Evolutionary conservation across 2,113 vertebrate genomes (phyloP).

Genomic region (Hydropotes inermis): DNA sequence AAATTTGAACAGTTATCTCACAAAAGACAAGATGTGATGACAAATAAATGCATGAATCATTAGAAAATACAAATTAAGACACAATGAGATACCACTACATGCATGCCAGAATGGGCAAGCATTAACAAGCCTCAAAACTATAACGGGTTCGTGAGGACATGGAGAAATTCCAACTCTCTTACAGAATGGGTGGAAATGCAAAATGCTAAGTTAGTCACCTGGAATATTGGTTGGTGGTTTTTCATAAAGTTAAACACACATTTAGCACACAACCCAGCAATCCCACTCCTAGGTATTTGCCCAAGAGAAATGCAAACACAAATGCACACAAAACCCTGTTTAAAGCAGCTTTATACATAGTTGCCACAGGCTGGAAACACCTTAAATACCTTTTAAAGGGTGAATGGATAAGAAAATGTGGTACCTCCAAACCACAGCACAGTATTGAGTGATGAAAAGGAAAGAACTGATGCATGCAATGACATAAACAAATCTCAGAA

Average conservation of each 20-base stretch:
- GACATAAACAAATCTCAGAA: background rate
- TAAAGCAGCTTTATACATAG: background rate
- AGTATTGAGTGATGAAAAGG: background rate
- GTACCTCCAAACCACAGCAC: background rate
- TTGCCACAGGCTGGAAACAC: background rate
- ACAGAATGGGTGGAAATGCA: background rate
- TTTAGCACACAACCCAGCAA: background rate
- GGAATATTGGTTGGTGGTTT: background rate
- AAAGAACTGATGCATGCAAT: background rate
- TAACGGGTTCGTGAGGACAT: background rate
- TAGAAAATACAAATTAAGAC: background rate
- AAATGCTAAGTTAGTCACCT: background rate
- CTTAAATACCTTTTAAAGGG: background rate
- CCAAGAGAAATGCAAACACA: background rate
- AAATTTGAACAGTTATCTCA: background rate
- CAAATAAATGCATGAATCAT: background rate
- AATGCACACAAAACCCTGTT: background rate
- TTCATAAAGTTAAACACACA: background rate
- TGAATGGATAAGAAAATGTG: background rate
- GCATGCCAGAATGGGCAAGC: background rate
- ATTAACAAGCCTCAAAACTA: background rate
- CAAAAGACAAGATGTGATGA: background rate
- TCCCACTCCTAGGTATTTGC: background rate
- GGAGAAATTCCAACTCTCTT: background rate
- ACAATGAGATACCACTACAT: background rate